Percentiles rank a stretch among this genome's conserved stretches.
Conservation (phyloP, 2,888 invertebrate species). For the Coremacera marginata region DNA sequence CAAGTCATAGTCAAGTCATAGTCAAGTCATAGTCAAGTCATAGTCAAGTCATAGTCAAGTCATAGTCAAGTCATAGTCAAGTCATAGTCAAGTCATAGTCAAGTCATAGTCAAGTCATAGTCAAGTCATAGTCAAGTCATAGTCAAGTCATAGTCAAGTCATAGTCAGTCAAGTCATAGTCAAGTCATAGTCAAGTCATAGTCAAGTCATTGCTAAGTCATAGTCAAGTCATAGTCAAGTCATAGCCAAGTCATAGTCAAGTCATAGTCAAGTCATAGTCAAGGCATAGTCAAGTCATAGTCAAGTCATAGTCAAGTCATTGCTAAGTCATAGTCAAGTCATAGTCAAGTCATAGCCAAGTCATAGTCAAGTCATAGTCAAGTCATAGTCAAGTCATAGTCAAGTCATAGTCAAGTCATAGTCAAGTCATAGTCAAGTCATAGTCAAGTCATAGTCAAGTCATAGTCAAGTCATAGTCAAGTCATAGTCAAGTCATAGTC, state of each 20-base stretch:
- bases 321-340: background rate
- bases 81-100: conserved; percentile 47
- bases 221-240: conserved; percentile 56
- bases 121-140: background rate
- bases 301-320: background rate
- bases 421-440: background rate
- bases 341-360: background rate
- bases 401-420: background rate
- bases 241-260: conserved; percentile 60
- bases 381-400: background rate
- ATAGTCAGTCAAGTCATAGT: background rate
- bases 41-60: background rate
- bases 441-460: background rate
- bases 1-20: background rate
- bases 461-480: background rate
- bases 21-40: background rate
- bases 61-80: background rate
- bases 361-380: conserved; percentile 61
- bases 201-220: background rate
- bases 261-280: background rate
- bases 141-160: background rate
- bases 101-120: conserved; percentile 63
- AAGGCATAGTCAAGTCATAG: background rate
- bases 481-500: conserved; percentile 68
- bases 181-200: background rate